Base-by-base conservation (phyloP, 2,797 vertebrate genomes). In the Gouania willdenowi region DNA sequence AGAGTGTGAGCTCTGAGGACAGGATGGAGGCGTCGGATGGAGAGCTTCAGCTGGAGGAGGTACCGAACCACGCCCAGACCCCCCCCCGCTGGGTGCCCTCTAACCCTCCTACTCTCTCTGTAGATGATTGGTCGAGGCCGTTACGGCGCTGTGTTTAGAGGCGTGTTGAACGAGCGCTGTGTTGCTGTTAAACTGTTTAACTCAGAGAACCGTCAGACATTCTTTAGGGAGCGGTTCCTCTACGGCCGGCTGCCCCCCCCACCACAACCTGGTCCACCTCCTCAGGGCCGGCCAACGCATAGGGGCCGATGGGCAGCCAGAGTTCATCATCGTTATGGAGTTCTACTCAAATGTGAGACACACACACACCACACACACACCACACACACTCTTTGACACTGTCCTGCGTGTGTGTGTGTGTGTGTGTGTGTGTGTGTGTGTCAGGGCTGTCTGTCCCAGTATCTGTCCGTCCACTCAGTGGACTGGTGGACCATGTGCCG, bases 91-190 rank as follows among this genome's bases (percentile, higher is more conserved):
- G 3, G 5, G 3, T 19, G 18, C 18, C 5, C 18, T 19, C 3
- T 19, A 9, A 41, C 16, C 23, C 7, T 13, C 12, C 20, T 30
- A 9, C 33, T n/a, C 52, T 32, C 8, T 15, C 33, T 37, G 35
- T 81, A 98, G 95, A 50, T 95, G 67, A 97, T 98, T 79, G n/a
- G 94, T 53, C 90, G 93, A n/a, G 95, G 95, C 0, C 92, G 93
- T 98, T 96, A 0, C 94, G 94, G 65, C 86, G 92, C 0, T 95
- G 98, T 40, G 97, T 92, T 15, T n/a, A 94, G 93, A 45, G 92
- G 94, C 28, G 90, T 86, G 23, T 83, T 98, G 3, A 92, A 91
- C 25, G 94, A 96, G 23, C 92, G 86, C 17, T 88, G 89, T 0
- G 90, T 97, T 39, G 95, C 94, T 4, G 94, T 94, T 3, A 98